Conservation (phyloP, 2,113 vertebrate genomes). For the Tachuris rubrigastra region DNA sequence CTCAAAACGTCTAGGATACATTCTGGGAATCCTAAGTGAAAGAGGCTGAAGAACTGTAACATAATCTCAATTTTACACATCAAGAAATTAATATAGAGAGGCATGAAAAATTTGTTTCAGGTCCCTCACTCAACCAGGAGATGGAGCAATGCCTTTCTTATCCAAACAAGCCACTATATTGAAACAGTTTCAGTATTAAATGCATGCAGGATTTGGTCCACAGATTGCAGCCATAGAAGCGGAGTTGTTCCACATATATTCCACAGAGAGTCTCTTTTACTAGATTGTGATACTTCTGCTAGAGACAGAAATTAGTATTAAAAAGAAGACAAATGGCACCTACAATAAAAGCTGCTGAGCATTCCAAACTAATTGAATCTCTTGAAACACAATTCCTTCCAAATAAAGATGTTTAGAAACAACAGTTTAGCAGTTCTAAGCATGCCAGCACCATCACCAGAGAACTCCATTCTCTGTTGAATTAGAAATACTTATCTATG, state of each 20-base stretch:
- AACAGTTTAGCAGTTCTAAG: not conserved
- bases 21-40: not conserved
- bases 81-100: not conserved
- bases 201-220: not conserved
- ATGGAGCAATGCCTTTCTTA: not conserved
- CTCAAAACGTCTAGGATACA: not conserved
- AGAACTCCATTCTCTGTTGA: not conserved
- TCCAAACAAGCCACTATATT: not conserved
- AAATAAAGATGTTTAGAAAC: conserved; percentile 47
- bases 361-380: not conserved
- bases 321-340: not conserved
- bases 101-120: not conserved
- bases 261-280: not conserved
- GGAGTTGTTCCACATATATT: not conserved
- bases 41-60: not conserved
- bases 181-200: not conserved
- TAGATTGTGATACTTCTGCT: not conserved
- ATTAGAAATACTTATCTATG: conserved; percentile 34
- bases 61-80: not conserved
- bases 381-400: not conserved
- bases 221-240: not conserved
- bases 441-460: not conserved
- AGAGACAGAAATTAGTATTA: not conserved
- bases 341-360: not conserved
- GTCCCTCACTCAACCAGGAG: not conserved